Evolutionary conservation across 2,797 vertebrate species (phyloP), one percentile per base, ranked within the genome.

Genomic region (Phrynocephalus vlangalii): DNA sequence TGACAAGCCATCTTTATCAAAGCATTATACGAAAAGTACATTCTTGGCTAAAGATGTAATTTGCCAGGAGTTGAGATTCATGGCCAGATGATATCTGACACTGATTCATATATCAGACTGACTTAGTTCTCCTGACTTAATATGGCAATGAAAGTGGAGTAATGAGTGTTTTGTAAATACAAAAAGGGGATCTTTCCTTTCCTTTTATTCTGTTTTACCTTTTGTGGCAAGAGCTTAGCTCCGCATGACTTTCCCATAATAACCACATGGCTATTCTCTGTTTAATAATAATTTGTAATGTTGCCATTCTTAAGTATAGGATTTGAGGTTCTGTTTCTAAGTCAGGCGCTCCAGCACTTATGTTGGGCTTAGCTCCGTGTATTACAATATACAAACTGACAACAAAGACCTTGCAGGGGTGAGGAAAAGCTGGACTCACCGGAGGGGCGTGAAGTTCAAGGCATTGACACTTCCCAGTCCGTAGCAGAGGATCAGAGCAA

Each of bases 371-470:
- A 28, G 16, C 67, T 83, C 11, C 30, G 28, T 4, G 11, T n/a
- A 56, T 13, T 56, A 13, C 2, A 2, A 26, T 28, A 63, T 44
- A 28, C 16, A 44, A 76, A 66, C 44, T 75, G 44, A 56, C 13
- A 15, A 0, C 18, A n/a, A 63, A 63, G 28, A 10, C 1, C 26
- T 73, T 63, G 8, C 15, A 63, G 16, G 26, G n/a, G 15, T 15
- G 20, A 6, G 60, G 44, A 1, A 6, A 73, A 56, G 9, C 78
- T 48, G 30, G 63, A 90, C 95, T 97, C 89, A 97, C 97, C 96
- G 92, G 84, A 97, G 94, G 0, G 94, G 95, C 0, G 95, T 95
- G 92, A 97, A 97, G 80, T 94, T 97, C 81, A 97, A 91, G 81
- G 94, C 97, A 68, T 94, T 91, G 6, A 96, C 84, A 0, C 96